phyloP scores from a whole-genome alignment of 2,113 vertebrate species.

The Chionis minor region DNA sequence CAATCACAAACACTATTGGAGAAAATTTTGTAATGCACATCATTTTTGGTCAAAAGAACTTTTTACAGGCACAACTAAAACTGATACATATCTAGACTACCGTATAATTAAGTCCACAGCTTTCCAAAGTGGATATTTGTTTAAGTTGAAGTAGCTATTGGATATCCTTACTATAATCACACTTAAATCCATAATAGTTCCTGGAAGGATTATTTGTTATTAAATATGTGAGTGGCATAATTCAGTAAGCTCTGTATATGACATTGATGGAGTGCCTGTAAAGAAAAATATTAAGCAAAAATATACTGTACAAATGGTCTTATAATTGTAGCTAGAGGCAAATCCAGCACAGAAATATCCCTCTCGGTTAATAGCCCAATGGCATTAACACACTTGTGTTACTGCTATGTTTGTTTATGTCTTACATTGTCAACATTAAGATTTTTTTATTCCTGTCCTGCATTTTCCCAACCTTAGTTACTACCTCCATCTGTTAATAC shows the following conservation, averaged over 20 bases:
- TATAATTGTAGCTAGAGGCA: conserved; percentile 33
- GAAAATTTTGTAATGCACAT: background rate
- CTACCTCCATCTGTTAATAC: background rate
- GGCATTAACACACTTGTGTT: background rate
- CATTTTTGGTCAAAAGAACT: background rate
- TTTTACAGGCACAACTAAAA: conserved; percentile 10
- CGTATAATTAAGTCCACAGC: background rate
- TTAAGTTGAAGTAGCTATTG: conserved; percentile 22
- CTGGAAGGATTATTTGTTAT: conserved; percentile 47
- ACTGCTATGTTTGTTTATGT: background rate
- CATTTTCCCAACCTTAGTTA: background rate
- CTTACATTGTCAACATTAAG: background rate
- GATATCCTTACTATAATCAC: conserved; percentile 21
- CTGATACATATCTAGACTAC: background rate
- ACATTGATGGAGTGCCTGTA: background rate
- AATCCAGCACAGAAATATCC: conserved; percentile 13
- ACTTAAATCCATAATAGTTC: conserved; percentile 34
- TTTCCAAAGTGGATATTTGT: conserved; percentile 24
- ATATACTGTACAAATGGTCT: conserved; percentile 9
- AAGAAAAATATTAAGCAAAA: conserved; percentile 43
- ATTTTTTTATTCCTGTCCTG: background rate
- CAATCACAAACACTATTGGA: background rate
- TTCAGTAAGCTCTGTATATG: conserved; percentile 18
- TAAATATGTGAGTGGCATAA: conserved; percentile 45
- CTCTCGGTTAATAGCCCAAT: background rate